Conservation (phyloP, 2,797 vertebrate genomes). For the Thaleichthys pacificus region DNA sequence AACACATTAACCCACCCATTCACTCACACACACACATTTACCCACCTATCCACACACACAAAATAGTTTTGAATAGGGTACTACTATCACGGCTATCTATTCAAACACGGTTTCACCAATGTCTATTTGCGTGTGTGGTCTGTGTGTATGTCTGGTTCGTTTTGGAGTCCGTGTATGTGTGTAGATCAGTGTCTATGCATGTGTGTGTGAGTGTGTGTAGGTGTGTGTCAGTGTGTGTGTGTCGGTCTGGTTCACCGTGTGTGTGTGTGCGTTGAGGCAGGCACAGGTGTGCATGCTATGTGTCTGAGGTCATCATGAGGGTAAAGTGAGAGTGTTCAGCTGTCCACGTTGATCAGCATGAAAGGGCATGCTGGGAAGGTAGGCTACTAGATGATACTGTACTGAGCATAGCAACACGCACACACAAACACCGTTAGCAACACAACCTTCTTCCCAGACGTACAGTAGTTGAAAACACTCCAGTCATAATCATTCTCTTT, state of each 20-base stretch:
- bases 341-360: constrained; percentile 73
- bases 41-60: too few relatives aligned
- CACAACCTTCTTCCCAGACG: constrained; percentile 23
- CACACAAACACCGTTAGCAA: constrained; percentile 22
- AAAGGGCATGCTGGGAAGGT: constrained; percentile 54
- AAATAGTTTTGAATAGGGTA: too few relatives aligned
- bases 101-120: not conserved
- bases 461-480: constrained; percentile 21
- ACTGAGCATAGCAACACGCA: constrained; percentile 50
- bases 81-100: not conserved
- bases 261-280: constrained; percentile 30
- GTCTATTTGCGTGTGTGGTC: constrained; percentile 26
- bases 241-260: constrained; percentile 3
- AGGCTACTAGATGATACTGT: constrained; percentile 47
- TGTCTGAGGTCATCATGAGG: constrained; percentile 71
- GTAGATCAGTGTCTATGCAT: constrained; percentile 7
- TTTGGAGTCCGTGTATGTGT: constrained; percentile 12
- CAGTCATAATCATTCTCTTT: not conserved
- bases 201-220: constrained; percentile 22
- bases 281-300: constrained; percentile 77
- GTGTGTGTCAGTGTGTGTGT: constrained; percentile 26
- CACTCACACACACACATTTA: too few relatives aligned
- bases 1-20: constrained; percentile 4
- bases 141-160: too few relatives aligned
- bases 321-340: constrained; percentile 82